Conservation (phyloP, 23 tunicate species). For the Styela clava region DNA sequence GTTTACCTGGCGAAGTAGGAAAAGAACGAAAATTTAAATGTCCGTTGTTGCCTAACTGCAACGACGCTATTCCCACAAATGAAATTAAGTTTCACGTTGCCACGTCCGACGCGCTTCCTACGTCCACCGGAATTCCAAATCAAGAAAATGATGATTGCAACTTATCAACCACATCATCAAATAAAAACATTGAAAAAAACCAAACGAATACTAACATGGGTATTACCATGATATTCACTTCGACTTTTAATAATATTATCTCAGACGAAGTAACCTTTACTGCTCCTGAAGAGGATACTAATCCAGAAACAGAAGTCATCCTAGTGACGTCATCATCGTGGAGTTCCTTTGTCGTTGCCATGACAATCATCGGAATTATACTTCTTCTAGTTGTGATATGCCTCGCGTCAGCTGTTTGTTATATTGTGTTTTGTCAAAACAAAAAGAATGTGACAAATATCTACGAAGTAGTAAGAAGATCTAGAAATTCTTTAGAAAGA, state of each 20-base stretch:
- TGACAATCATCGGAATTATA: neutral
- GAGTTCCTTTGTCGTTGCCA: conserved; percentile 3
- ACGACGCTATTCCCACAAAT: neutral
- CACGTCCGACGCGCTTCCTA: neutral
- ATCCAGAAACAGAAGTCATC: neutral
- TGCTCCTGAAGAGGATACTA: neutral
- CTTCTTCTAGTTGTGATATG: conserved; percentile 7
- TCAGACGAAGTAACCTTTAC: neutral
- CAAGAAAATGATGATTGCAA: neutral
- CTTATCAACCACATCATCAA: neutral
- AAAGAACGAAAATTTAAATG: neutral
- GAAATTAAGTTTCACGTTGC: neutral
- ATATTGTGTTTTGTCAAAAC: neutral
- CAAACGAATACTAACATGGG: neutral
- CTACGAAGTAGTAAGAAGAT: conserved; percentile 11
- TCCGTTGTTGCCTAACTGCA: neutral
- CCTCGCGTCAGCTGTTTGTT: conserved; percentile 1
- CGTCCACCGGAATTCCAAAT: neutral
- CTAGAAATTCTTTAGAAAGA: conserved; percentile 17
- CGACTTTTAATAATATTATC: neutral
- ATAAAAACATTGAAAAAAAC: neutral
- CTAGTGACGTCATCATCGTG: neutral
- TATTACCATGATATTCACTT: too few species aligned
- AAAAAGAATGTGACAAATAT: neutral
- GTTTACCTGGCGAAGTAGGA: neutral